Evolutionary conservation across 2,888 invertebrate species (phyloP), one percentile per base, ranked within the genome.

Genomic region (Drosophila glabriapex): DNA sequence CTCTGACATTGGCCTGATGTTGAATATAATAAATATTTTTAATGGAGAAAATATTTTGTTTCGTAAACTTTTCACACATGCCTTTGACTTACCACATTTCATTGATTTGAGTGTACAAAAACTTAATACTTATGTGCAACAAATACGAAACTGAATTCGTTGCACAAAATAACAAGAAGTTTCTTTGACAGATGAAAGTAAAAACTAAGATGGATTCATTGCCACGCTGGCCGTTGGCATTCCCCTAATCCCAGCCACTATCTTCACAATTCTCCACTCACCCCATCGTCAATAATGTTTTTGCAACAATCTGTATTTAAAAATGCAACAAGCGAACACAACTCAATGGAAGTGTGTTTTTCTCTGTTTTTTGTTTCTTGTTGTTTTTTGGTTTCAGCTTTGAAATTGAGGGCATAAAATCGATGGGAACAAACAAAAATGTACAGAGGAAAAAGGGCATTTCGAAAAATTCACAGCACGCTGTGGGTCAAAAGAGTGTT

Each of bases 311-410:
- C 52, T 60, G 68, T 81, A 81, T 77, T 85, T 85, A 81, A 87
- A 85, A 87, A 85, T 85, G 88, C 85, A 85, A 85, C 85, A 85
- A 87, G 85, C 85, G 41, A 80, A 62, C 78, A 68, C 76, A 29
- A 66, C 41, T 70, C 56, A 68, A 73, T 71, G 63, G 43, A 66
- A 71, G 56, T 67, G 68, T 72, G 46, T 25, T 25, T 68, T 67
- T 55, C 52, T 37, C 33, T 66, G 58, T 66, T 22, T 55, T 29
- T 68, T 37, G 72, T 73, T 60, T 28, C 59, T 61, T 60, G 69
- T 49, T 35, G 37, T 19, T 55, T 63, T 68, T 63, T 69, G 61
- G 39, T 49, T 71, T 61, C 19, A 46, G 56, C 58, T 81, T 73
- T 59, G 59, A 63, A 71, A 69, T 49, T 59, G 61, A 29, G 37